Percentiles rank a stretch among this genome's conserved stretches.
These are phyloP conservation scores for Ryuthela nishihirai DNA, from an alignment of 2,888 invertebrate genomes.

Conservation along the genomic window DNA sequence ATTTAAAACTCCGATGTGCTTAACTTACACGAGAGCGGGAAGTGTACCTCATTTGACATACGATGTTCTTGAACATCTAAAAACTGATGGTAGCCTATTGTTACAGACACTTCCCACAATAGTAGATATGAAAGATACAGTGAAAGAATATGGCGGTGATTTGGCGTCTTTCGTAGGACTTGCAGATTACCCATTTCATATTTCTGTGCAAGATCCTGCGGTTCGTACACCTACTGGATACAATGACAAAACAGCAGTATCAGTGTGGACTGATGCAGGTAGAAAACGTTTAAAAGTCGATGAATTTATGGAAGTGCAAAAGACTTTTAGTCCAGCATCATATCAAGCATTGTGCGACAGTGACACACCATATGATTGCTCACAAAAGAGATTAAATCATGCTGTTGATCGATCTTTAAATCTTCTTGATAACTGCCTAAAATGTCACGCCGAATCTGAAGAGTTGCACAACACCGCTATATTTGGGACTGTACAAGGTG, in stretches of 20 bases:
- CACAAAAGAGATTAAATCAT: constrained; percentile 66
- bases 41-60: constrained; percentile 71
- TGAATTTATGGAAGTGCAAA: constrained; percentile 71
- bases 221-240: constrained; percentile 64
- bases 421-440: constrained; percentile 66
- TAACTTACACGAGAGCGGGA: constrained; percentile 77
- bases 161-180: constrained; percentile 67
- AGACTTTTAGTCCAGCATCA: constrained; percentile 73
- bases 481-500: constrained; percentile 71
- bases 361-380: constrained; percentile 63
- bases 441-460: constrained; percentile 61
- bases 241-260: constrained; percentile 65
- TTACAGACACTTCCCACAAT: constrained; percentile 70
- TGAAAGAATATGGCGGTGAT: constrained; percentile 62
- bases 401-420: constrained; percentile 65
- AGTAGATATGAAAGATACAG: constrained; percentile 61
- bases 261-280: constrained; percentile 75
- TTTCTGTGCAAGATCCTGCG: constrained; percentile 67
- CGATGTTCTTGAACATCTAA: constrained; percentile 46
- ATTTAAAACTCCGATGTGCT: constrained; percentile 69
- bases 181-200: constrained; percentile 55
- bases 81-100: constrained; percentile 54
- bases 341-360: constrained; percentile 77
- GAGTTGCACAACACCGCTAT: constrained; percentile 54
- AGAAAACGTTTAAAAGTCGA: constrained; percentile 63